Evolutionary conservation across 92 coral and sea anemone genomes (phyloP), one percentile per base, ranked within the genome.

Genomic region (Phenganax subtilis): DNA sequence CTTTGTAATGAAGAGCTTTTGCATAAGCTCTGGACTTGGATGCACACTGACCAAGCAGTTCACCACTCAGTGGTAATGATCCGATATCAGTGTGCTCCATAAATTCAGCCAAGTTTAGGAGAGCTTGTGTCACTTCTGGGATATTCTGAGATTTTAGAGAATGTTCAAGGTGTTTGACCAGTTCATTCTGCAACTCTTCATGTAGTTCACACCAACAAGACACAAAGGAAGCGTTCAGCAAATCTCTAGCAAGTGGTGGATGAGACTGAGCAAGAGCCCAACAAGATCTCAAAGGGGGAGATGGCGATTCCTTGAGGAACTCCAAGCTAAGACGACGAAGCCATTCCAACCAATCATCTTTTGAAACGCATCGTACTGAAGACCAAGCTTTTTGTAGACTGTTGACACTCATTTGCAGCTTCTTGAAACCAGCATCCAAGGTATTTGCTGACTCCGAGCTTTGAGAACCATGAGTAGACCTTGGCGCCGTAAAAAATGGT

Each of bases 281-380:
- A 74, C 98, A 91, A 7, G 98, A 91, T 74, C 98, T 87, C 64
- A 94, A 66, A 6, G 98, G 92, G 14, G 98, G 98, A 0, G 98
- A 94, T n/a, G 98, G 98, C 5, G 98, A 94, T 65, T 94, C 98
- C 81, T 92, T 94, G 62, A 94, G 90, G 56, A 94, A 84, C 83
- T 94, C 98, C 54, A 92, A 92, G 79, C 98, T 94, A 37, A 94
- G 89, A 52, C 98, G 80, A 55, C 98, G 86, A 44, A 92, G 80
- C 98, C 98, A 94, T 69, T 94, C 98, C 89, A 92, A 85, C 98
- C 98, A 94, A 85, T 94, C 98, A 67, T 94, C 98, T 72, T 94
- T 94, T 6, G 98, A 94, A 47, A 94, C 98, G 29, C 98, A 94
- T 28, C 98, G 80, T 55, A 89, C 90, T 0, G 98, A 93, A 29